These are phyloP conservation scores for Ailuropoda melanoleuca DNA, from an alignment of 2,113 vertebrate genomes.

Conservation along the genomic window DNA sequence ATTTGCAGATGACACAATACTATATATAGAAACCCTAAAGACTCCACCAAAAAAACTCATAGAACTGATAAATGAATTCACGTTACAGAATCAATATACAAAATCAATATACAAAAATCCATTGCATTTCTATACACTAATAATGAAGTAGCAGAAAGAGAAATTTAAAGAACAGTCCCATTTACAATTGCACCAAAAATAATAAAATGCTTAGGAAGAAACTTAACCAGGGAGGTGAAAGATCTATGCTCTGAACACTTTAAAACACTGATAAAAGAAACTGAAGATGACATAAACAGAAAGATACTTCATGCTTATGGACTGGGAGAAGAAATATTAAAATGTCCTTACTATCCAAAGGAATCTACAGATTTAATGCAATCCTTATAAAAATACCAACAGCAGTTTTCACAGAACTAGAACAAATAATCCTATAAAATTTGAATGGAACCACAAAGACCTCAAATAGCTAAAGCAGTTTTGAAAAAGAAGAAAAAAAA, in stretches of 20 bases:
- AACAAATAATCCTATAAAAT: not conserved
- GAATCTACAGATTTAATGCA: not conserved
- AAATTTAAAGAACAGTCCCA: not conserved
- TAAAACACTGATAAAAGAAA: not conserved
- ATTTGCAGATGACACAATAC: not conserved
- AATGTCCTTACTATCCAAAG: not conserved
- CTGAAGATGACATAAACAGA: not conserved
- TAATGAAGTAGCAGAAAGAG: not conserved
- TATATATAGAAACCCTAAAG: not conserved
- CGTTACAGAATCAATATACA: not conserved
- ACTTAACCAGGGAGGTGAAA: not conserved
- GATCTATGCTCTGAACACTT: not conserved
- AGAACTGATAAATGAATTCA: not conserved
- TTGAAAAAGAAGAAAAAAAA: not conserved
- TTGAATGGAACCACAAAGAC: not conserved
- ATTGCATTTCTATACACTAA: not conserved
- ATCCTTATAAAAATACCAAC: not conserved
- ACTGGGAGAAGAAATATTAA: not conserved
- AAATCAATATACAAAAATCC: not conserved
- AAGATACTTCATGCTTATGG: not conserved
- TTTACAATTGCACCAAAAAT: not conserved
- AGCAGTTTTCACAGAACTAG: not conserved
- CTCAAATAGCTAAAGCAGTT: not conserved
- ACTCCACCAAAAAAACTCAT: not conserved
- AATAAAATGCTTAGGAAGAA: not conserved